A percentile compares a stretch with the other conserved stretches of the same genome.
Conservation (phyloP, 2,113 vertebrate genomes). For the Apus apus region DNA sequence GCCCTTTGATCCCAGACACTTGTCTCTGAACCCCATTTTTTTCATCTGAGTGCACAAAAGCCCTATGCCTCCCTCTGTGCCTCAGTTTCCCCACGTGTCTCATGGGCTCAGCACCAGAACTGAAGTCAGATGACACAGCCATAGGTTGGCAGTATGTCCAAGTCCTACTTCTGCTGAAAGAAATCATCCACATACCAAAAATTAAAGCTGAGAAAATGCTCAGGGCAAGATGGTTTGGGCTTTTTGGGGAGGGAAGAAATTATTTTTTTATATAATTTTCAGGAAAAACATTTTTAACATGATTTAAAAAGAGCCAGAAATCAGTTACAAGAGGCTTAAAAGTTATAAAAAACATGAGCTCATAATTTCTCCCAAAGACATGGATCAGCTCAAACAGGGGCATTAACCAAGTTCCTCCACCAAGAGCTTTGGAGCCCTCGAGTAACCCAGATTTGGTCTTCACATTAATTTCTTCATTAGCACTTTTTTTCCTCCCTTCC, state of each 20-base stretch:
- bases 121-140: neutral
- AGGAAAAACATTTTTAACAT: neutral
- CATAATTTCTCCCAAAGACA: neutral
- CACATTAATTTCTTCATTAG: neutral
- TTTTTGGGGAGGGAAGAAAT: rapidly evolving
- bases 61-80: neutral
- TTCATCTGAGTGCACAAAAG: neutral
- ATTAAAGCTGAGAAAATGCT: neutral
- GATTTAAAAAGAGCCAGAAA: neutral
- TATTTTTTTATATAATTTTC: neutral
- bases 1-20: neutral
- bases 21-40: neutral
- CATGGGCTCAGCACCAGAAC: neutral
- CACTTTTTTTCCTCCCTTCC: neutral
- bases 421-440: neutral
- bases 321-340: neutral
- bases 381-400: neutral
- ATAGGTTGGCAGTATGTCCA: neutral
- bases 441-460: neutral
- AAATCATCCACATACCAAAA: neutral
- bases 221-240: rapidly evolving
- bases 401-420: neutral
- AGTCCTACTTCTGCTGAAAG: neutral
- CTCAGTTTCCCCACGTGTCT: neutral
- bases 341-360: neutral